A percentile compares a stretch with the other conserved stretches of the same genome.
These are phyloP conservation scores for Monochamus saltuarius DNA, from an alignment of 1,140 invertebrate genomes.

Conservation along the genomic window DNA sequence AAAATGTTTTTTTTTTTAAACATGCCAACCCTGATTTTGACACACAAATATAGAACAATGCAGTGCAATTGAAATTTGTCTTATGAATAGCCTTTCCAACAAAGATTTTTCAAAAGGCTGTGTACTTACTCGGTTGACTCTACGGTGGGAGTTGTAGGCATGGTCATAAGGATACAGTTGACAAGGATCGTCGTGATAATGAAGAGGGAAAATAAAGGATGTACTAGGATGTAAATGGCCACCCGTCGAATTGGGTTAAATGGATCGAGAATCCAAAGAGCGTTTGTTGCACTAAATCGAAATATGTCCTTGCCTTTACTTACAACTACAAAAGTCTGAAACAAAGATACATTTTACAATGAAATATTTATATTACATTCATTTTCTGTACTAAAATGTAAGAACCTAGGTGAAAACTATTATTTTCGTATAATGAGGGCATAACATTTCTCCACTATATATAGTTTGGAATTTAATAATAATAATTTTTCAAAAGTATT, in stretches of 20 bases:
- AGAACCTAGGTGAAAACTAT: no score
- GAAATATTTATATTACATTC: neutral
- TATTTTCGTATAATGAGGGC: no score
- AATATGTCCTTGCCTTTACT: constrained; percentile 98
- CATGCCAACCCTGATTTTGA: no score
- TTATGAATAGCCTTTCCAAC: no score
- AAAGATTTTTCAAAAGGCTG: neutral
- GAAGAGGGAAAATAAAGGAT: constrained; percentile 96
- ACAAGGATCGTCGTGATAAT: constrained; percentile 97
- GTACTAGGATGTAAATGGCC: constrained; percentile 96
- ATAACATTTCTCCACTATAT: no score
- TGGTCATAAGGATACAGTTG: constrained; percentile 98
- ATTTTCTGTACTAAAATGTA: no score
- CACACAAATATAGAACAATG: no score
- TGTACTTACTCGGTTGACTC: constrained; percentile 95
- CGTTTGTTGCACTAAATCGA: constrained; percentile 95
- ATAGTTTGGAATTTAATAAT: no score
- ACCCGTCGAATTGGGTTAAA: constrained; percentile 96
- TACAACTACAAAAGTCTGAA: constrained; percentile 96
- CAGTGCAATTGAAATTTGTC: no score
- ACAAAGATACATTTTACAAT: constrained; percentile 46
- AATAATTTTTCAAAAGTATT: no score
- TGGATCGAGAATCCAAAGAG: constrained; percentile 91
- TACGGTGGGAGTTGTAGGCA: constrained; percentile 87
- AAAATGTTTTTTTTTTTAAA: no score